Conservation (phyloP, 2,888 invertebrate species). For the Corbicula japonica region DNA sequence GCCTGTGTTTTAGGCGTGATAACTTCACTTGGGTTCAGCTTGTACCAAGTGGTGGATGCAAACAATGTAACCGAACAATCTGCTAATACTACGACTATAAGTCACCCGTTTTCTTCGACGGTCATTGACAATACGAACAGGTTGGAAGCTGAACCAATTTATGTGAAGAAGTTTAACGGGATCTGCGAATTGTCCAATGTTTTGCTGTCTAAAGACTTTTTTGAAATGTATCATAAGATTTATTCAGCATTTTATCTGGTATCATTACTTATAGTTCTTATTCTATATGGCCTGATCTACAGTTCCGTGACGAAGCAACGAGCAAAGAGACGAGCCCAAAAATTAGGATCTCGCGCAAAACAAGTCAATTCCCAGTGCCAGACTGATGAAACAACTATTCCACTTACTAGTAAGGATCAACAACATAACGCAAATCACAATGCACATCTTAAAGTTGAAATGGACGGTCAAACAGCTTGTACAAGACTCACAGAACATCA, state of each 20-base stretch:
- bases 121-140: too few relatives aligned
- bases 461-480: conserved; percentile 50
- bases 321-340: conserved; percentile 67
- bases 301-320: conserved; percentile 73
- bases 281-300: conserved; percentile 84
- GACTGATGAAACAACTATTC: conserved; percentile 63
- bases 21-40: conserved; percentile 67
- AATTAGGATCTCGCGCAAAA: conserved; percentile 38
- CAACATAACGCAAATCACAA: conserved; percentile 26
- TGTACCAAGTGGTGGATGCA: conserved; percentile 24
- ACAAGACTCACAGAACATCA: conserved; percentile 57
- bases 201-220: conserved; percentile 71
- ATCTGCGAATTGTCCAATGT: conserved; percentile 73
- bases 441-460: conserved; percentile 45
- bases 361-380: conserved; percentile 64
- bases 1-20: conserved; percentile 79
- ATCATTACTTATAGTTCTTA: conserved; percentile 83
- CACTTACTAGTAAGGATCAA: conserved; percentile 26
- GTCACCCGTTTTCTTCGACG: too few relatives aligned
- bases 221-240: conserved; percentile 81
- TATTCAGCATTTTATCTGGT: conserved; percentile 83
- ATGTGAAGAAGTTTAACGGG: too few relatives aligned
- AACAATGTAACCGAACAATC: background rate
- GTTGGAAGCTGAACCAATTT: too few relatives aligned
- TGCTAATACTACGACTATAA: conserved; percentile 14